Conservation (phyloP, 2,888 invertebrate genomes). For the Endomychus coccineus region DNA sequence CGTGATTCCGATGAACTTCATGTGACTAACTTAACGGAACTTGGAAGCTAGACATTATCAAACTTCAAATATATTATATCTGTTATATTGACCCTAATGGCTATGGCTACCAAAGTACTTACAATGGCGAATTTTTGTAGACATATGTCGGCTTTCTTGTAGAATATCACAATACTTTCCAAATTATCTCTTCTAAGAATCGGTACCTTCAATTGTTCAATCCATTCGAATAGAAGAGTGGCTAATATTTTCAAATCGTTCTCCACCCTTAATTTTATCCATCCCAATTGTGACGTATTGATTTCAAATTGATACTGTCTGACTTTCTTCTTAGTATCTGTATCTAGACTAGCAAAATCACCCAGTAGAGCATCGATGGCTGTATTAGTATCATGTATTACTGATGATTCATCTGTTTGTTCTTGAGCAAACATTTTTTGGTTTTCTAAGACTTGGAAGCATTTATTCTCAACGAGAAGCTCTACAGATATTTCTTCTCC, state of each 20-base stretch:
- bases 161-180: conserved; percentile 56
- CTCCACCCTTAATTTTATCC: conserved; percentile 59
- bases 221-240: conserved; percentile 66
- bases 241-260: conserved; percentile 55
- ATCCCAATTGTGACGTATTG: conserved; percentile 59
- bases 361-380: conserved; percentile 50
- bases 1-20: too few relatives aligned
- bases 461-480: conserved; percentile 45
- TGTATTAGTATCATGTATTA: conserved; percentile 29
- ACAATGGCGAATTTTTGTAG: conserved; percentile 52
- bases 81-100: too few relatives aligned
- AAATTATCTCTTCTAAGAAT: conserved; percentile 60
- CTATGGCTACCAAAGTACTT: conserved; percentile 20
- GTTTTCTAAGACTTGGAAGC: conserved; percentile 49
- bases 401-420: conserved; percentile 29
- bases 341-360: conserved; percentile 52
- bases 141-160: conserved; percentile 55
- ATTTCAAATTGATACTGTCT: conserved; percentile 54
- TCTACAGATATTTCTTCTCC: conserved; percentile 47
- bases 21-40: too few relatives aligned
- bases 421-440: conserved; percentile 37
- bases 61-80: too few relatives aligned
- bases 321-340: conserved; percentile 48
- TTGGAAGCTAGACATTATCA: too few relatives aligned
- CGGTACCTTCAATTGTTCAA: conserved; percentile 65